Conservation (phyloP, 2,113 vertebrate species). For the Dicentrarchus labrax region DNA sequence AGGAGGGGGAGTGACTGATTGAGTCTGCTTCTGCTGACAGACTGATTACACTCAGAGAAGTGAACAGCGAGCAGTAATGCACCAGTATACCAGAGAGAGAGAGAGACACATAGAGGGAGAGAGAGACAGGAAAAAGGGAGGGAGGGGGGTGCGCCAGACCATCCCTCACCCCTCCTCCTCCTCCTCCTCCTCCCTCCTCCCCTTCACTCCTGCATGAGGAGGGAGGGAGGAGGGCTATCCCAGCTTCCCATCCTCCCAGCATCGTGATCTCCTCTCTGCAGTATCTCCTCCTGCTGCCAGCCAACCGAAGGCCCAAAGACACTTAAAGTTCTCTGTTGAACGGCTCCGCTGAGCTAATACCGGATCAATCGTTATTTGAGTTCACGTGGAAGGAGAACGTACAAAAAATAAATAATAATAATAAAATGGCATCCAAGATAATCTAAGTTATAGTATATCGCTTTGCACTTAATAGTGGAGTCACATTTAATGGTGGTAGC, state of each 20-base stretch:
- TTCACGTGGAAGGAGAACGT: too few relatives aligned
- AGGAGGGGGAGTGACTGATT: slow-evolving; percentile 56
- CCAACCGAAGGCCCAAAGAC: slow-evolving; percentile 14
- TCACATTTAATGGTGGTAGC: background rate
- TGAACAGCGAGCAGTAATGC: slow-evolving; percentile 74
- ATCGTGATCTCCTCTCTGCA: slow-evolving; percentile 77
- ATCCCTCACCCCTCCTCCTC: slow-evolving; percentile 52
- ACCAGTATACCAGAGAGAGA: slow-evolving; percentile 55
- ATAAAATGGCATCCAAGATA: too few relatives aligned
- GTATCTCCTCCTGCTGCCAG: slow-evolving; percentile 62
- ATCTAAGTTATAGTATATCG: too few relatives aligned
- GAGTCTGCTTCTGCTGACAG: slow-evolving; percentile 76
- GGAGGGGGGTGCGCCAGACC: slow-evolving; percentile 63
- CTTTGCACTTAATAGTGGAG: background rate
- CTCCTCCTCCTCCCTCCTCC: background rate
- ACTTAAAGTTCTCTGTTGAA: too few relatives aligned
- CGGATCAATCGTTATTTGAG: too few relatives aligned
- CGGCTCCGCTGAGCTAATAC: too few relatives aligned
- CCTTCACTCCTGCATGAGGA: slow-evolving; percentile 54
- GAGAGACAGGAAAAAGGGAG: background rate
- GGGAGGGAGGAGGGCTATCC: slow-evolving; percentile 80
- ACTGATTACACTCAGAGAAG: slow-evolving; percentile 69
- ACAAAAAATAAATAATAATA: too few relatives aligned
- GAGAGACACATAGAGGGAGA: background rate
- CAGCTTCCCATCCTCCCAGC: slow-evolving; percentile 72